These are phyloP conservation scores for Aeoliscus strigatus DNA, from an alignment of 2,797 vertebrate species.

Conservation along the genomic window DNA sequence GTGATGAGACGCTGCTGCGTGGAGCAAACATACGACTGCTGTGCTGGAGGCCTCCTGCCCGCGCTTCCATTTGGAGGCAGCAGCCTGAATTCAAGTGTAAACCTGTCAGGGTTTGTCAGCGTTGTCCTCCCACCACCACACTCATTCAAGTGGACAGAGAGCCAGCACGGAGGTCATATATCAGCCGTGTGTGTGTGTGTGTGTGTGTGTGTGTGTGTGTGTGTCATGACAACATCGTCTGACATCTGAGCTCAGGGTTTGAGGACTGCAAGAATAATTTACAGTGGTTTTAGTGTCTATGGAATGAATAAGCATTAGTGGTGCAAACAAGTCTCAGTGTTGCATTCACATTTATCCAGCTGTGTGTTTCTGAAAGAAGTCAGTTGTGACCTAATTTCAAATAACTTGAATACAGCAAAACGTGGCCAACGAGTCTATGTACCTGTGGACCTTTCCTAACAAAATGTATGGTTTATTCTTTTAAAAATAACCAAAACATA, in stretches of 20 bases:
- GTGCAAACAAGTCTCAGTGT: constrained; percentile 2
- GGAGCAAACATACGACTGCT: constrained; percentile 16
- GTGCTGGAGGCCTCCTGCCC: constrained; percentile 42
- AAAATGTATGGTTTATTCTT: no score
- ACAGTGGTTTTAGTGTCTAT: constrained; percentile 43
- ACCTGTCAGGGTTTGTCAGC: constrained; percentile 82
- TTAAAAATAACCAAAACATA: no score
- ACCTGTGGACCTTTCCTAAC: no score
- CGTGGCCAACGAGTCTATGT: no score
- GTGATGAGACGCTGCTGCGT: constrained; percentile 29
- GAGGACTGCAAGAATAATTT: constrained; percentile 49
- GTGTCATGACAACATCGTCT: constrained; percentile 7
- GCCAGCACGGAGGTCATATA: constrained; percentile 57
- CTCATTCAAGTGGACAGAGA: constrained; percentile 78
- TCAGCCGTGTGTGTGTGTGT: constrained; percentile 16
- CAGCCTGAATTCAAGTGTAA: constrained; percentile 66
- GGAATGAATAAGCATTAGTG: constrained; percentile 45
- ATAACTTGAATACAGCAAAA: no score
- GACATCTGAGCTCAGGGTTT: constrained; percentile 44
- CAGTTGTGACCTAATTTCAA: no score
- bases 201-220: constrained; percentile 10
- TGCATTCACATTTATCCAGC: no score
- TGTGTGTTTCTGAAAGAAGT: constrained; percentile 9
- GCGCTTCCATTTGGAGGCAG: constrained; percentile 54
- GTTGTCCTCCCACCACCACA: constrained; percentile 49